phyloP scores from a whole-genome alignment of 2,888 invertebrate genomes.

The Baccha elongata region DNA sequence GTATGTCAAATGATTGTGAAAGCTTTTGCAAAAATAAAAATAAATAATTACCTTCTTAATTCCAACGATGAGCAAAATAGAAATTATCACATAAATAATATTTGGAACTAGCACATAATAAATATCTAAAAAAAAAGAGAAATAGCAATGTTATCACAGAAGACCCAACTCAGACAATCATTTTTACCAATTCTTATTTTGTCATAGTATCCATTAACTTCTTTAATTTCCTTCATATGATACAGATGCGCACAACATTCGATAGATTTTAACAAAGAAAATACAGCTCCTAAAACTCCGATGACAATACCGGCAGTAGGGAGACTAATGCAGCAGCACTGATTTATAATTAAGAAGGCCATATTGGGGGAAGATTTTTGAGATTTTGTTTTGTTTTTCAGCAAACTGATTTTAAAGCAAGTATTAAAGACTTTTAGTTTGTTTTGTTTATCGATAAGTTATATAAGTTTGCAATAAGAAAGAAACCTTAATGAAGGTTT shows the following conservation, averaged over 20 bases:
- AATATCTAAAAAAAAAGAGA: slow-evolving; percentile 1
- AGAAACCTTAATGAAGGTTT: too few species aligned
- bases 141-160: not conserved
- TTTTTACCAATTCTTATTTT: slow-evolving; percentile 9
- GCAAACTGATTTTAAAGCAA: too few species aligned
- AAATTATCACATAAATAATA: slow-evolving; percentile 16
- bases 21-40: too few species aligned
- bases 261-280: slow-evolving; percentile 25
- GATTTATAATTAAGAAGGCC: slow-evolving; percentile 27
- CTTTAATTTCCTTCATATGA: slow-evolving; percentile 7
- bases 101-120: slow-evolving; percentile 17
- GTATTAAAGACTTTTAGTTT: too few species aligned
- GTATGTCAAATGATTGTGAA: too few species aligned
- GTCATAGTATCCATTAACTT: slow-evolving; percentile 7
- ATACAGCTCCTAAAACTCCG: slow-evolving; percentile 8
- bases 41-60: slow-evolving; percentile 10
- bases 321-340: slow-evolving; percentile 26
- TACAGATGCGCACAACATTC: slow-evolving; percentile 18
- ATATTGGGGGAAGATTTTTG: slow-evolving; percentile 24
- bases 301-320: slow-evolving; percentile 16
- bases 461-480: too few species aligned
- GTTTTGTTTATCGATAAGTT: too few species aligned
- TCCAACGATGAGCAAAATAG: slow-evolving; percentile 23
- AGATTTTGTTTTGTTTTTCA: slow-evolving; percentile 1
- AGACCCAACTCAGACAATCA: not conserved